Conservation (phyloP, 2,113 vertebrate genomes). For the Melanerpes formicivorus region DNA sequence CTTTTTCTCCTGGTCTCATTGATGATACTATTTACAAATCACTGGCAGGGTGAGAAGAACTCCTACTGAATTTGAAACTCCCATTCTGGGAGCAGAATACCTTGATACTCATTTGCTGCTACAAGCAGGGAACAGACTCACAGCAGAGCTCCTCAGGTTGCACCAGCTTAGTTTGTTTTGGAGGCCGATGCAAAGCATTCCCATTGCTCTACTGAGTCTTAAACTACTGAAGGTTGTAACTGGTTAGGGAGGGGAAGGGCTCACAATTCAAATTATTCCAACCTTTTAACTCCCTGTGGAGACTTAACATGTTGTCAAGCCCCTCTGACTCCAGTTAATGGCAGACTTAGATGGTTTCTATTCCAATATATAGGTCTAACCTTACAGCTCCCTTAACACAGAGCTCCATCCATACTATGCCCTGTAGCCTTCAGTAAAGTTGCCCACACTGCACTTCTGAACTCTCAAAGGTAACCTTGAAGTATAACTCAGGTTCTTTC, state of each 20-base stretch:
- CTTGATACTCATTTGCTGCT: not conserved
- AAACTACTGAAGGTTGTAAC: slow-evolving; percentile 31
- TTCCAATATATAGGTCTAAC: not conserved
- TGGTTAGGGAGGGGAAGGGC: not conserved
- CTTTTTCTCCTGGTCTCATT: not conserved
- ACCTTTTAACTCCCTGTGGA: slow-evolving; percentile 11
- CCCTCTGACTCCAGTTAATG: not conserved
- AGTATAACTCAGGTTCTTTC: not conserved
- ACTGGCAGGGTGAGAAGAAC: not conserved
- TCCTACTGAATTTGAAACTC: not conserved
- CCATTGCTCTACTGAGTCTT: slow-evolving; percentile 30
- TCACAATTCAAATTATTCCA: slow-evolving; percentile 61
- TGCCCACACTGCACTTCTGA: not conserved
- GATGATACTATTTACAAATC: not conserved
- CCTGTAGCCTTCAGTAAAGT: slow-evolving; percentile 40
- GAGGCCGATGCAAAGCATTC: slow-evolving; percentile 1
- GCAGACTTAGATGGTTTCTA: slow-evolving; percentile 16
- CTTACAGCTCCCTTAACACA: slow-evolving; percentile 21
- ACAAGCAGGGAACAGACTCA: not conserved
- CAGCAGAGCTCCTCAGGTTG: slow-evolving; percentile 18
- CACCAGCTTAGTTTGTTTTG: slow-evolving; percentile 29
- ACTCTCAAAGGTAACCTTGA: slow-evolving; percentile 30
- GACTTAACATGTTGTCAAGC: not conserved
- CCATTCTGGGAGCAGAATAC: not conserved
- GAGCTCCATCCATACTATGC: not conserved